A percentile compares a stretch with the other conserved stretches of the same genome.
Evolutionary conservation across 2,888 invertebrate genomes (phyloP).

Genomic region (Tuberolachnus salignus): DNA sequence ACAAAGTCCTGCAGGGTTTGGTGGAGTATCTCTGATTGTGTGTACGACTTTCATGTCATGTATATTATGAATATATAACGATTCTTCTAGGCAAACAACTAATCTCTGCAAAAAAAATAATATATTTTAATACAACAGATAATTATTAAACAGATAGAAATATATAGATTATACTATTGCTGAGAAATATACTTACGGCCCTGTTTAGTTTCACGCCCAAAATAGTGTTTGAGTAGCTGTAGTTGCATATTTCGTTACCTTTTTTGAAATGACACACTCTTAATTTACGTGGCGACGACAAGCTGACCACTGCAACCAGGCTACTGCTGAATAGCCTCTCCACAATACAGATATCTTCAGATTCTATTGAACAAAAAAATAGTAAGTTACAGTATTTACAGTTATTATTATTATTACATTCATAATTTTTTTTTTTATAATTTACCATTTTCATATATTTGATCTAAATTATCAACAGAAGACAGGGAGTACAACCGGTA

Average conservation of each 20-base stretch:
- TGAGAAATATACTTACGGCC: conserved; percentile 69
- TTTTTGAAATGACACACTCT: conserved; percentile 98
- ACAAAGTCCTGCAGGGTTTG: conserved; percentile 90
- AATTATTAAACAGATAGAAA: not conserved
- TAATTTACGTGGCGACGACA: conserved; percentile 86
- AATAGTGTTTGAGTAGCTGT: conserved; percentile 92
- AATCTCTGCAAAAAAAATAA: conserved; percentile 71
- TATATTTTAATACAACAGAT: not conserved
- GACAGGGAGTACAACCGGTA: conserved; percentile 87
- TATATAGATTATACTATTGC: not conserved
- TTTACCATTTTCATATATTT: conserved; percentile 83
- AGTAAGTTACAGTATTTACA: not conserved
- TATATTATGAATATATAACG: conserved; percentile 97
- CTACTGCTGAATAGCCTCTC: conserved; percentile 97
- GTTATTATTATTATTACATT: too few relatives aligned
- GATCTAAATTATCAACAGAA: conserved; percentile 83
- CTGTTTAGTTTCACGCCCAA: conserved; percentile 94
- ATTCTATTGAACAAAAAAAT: conserved; percentile 63
- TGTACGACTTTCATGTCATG: conserved; percentile 97
- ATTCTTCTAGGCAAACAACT: conserved; percentile 96
- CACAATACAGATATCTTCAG: conserved; percentile 87
- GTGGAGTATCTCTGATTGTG: conserved; percentile 96
- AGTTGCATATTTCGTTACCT: conserved; percentile 97
- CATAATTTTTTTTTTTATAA: not conserved
- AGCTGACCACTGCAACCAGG: conserved; percentile 91